phyloP scores from a whole-genome alignment of 2,797 vertebrate genomes.

The Cuculus canorus region DNA sequence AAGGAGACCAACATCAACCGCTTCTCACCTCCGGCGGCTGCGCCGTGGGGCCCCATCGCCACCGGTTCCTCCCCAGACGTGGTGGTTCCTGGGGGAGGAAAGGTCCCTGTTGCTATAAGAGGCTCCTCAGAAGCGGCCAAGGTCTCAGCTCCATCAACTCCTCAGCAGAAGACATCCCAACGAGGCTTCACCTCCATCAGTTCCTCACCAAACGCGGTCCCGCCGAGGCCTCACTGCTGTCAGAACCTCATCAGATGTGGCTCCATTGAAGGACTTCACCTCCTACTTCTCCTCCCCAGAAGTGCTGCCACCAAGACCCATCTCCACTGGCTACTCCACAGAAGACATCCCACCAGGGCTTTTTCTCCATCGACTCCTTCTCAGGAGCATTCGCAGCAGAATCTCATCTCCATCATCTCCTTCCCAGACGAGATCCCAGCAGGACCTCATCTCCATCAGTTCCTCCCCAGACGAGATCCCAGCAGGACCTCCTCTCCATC shows the following conservation, averaged over 20 bases:
- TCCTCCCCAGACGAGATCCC: not conserved
- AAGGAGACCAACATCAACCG: not conserved
- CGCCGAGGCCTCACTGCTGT: not conserved
- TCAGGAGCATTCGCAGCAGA: not conserved
- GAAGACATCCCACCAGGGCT: too few species aligned
- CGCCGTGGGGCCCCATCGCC: accelerated
- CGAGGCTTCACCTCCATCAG: not conserved
- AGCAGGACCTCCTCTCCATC: not conserved
- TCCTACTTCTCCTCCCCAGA: not conserved
- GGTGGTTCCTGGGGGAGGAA: not conserved
- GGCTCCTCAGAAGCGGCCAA: not conserved
- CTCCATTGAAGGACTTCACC: not conserved
- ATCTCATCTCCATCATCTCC: not conserved
- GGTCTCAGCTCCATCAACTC: not conserved
- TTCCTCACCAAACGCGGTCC: not conserved
- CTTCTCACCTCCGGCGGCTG: not conserved
- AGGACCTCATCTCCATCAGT: not conserved
- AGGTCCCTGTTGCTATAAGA: not conserved
- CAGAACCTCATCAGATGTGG: not conserved
- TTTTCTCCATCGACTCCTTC: not conserved
- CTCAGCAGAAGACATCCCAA: not conserved
- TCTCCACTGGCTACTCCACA: not conserved
- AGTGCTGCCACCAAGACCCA: too few species aligned
- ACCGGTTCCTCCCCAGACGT: not conserved
- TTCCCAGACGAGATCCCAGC: not conserved